Conservation (phyloP, 2,797 vertebrate genomes). For the Lindbergichthys nudifrons region DNA sequence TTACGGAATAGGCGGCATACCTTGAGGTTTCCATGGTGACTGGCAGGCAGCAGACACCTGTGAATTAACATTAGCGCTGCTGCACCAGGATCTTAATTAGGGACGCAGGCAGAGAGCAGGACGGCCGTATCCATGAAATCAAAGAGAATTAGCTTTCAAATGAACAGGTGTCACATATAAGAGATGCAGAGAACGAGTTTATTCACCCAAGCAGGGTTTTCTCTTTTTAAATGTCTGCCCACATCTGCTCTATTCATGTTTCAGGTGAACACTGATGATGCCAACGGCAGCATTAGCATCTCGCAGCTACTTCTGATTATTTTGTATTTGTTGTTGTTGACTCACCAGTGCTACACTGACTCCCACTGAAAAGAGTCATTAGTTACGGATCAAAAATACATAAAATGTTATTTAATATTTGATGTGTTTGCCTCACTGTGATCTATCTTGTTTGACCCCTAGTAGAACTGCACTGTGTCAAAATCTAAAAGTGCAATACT, state of each 20-base stretch:
- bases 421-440: too few relatives aligned
- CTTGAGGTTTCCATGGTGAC: slow-evolving; percentile 84
- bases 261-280: neutral
- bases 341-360: neutral
- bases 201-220: neutral
- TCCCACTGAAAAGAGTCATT: neutral
- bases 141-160: slow-evolving; percentile 77
- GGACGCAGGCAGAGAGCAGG: slow-evolving; percentile 65
- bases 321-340: neutral
- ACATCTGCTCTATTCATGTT: slow-evolving; percentile 17
- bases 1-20: slow-evolving; percentile 74
- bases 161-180: slow-evolving; percentile 70
- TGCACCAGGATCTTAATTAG: slow-evolving; percentile 82
- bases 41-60: slow-evolving; percentile 83
- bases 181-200: neutral
- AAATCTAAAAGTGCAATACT: too few relatives aligned
- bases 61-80: slow-evolving; percentile 81
- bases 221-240: neutral
- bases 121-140: slow-evolving; percentile 70
- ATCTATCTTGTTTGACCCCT: too few relatives aligned
- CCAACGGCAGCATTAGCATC: slow-evolving; percentile 7
- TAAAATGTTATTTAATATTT: too few relatives aligned
- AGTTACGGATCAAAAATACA: neutral
- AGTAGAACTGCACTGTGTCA: too few relatives aligned
- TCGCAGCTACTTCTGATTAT: slow-evolving; percentile 1